These are phyloP conservation scores for Brachyptera risi DNA, from an alignment of 2,888 invertebrate species.

Conservation along the genomic window DNA sequence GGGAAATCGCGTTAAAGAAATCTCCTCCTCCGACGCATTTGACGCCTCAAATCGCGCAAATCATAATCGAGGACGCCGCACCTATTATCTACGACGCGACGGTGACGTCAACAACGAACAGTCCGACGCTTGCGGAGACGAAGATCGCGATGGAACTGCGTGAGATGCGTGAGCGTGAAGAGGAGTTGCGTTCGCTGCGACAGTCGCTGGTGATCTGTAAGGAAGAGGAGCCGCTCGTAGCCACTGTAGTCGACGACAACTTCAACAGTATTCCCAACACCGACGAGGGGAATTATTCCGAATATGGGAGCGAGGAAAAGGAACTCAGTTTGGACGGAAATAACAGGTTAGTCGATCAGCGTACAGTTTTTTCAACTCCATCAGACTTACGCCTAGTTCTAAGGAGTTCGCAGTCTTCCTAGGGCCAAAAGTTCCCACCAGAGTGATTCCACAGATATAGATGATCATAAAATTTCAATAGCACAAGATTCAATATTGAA, in stretches of 20 bases:
- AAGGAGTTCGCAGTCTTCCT: too few species aligned
- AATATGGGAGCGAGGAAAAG: constrained; percentile 38
- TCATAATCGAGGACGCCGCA: not conserved
- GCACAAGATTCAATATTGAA: too few species aligned
- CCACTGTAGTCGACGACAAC: constrained; percentile 34
- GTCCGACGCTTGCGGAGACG: constrained; percentile 37
- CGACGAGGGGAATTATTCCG: constrained; percentile 41
- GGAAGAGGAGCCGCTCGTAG: constrained; percentile 23
- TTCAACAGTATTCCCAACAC: constrained; percentile 39
- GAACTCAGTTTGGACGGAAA: constrained; percentile 37
- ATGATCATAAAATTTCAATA: too few species aligned
- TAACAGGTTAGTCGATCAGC: too few species aligned
- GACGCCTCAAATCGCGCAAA: constrained; percentile 5
- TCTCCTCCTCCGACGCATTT: not conserved
- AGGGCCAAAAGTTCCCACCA: too few species aligned
- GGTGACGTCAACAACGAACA: not conserved
- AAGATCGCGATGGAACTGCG: constrained; percentile 48
- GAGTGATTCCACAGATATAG: too few species aligned
- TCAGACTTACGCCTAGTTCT: too few species aligned
- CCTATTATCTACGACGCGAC: constrained; percentile 1
- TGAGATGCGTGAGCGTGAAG: constrained; percentile 48
- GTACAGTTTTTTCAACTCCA: too few species aligned
- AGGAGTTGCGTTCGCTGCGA: constrained; percentile 45
- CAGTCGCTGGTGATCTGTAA: constrained; percentile 22
- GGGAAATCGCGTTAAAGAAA: constrained; percentile 28